A percentile compares a stretch with the other conserved stretches of the same genome.
These are phyloP conservation scores for Pipistrellus kuhlii DNA, from an alignment of 2,797 vertebrate genomes.

Conservation along the genomic window DNA sequence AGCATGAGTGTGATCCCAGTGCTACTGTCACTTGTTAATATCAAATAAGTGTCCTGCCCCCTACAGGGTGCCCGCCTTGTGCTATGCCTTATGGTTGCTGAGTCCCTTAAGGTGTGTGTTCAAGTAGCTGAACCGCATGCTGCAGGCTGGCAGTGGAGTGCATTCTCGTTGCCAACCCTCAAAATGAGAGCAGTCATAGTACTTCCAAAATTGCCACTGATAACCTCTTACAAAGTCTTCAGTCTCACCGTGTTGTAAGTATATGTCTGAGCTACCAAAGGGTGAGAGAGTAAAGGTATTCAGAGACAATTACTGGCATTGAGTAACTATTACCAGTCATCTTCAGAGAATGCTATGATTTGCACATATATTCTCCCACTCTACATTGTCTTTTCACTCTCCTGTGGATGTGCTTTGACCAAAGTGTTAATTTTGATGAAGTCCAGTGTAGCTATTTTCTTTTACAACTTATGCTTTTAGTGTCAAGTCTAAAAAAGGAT, in stretches of 20 bases:
- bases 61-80: neutral
- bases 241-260: neutral
- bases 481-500: neutral
- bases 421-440: neutral
- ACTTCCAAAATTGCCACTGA: neutral
- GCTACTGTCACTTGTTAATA: neutral
- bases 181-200: neutral
- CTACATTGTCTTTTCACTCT: neutral
- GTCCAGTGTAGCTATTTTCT: neutral
- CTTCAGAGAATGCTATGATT: neutral
- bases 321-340: neutral
- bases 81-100: neutral
- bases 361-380: neutral
- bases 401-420: neutral
- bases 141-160: neutral
- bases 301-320: neutral
- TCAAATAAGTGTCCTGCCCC: neutral
- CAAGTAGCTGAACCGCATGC: neutral
- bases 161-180: neutral
- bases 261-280: neutral
- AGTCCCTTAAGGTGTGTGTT: neutral
- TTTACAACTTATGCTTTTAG: neutral
- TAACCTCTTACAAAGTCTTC: neutral
- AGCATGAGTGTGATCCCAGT: neutral
- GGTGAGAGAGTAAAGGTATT: neutral